Evolutionary conservation across 2,888 invertebrate species (phyloP).

Genomic region (Timandra comae): DNA sequence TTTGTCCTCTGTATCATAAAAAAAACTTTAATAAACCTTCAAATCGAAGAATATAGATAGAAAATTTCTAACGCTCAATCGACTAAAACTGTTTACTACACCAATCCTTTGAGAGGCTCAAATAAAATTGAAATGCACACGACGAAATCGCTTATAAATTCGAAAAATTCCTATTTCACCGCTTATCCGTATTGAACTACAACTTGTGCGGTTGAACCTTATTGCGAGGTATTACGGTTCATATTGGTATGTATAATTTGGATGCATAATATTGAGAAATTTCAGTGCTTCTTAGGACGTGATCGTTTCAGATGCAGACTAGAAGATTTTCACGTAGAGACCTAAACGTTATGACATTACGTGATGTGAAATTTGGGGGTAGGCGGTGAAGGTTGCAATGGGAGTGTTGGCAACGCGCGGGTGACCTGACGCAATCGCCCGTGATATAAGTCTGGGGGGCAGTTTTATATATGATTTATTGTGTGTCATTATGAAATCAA

Average conservation of each 20-base stretch:
- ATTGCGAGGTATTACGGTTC: neutral
- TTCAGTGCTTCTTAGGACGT: slow-evolving; percentile 42
- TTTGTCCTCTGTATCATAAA: too few relatives aligned
- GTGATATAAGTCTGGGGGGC: too few relatives aligned
- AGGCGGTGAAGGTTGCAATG: slow-evolving; percentile 6
- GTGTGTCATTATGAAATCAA: too few relatives aligned
- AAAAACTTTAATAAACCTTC: slow-evolving; percentile 4
- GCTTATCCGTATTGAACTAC: slow-evolving; percentile 18
- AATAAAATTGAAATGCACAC: slow-evolving; percentile 40
- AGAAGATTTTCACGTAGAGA: slow-evolving; percentile 25
- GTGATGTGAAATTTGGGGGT: slow-evolving; percentile 26
- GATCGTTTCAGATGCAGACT: slow-evolving; percentile 33
- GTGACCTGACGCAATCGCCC: too few relatives aligned
- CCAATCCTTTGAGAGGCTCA: slow-evolving; percentile 25
- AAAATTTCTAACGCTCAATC: slow-evolving; percentile 15
- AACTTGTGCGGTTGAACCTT: neutral
- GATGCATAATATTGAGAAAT: slow-evolving; percentile 51
- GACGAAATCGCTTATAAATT: slow-evolving; percentile 38
- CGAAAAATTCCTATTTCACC: slow-evolving; percentile 30
- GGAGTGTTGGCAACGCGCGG: slow-evolving; percentile 8
- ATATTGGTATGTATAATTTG: slow-evolving; percentile 32
- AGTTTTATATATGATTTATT: too few relatives aligned
- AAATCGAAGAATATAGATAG: too few relatives aligned
- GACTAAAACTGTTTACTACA: slow-evolving; percentile 24
- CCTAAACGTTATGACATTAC: slow-evolving; percentile 34